Percentiles rank a stretch among this genome's conserved stretches.
phyloP scores from a whole-genome alignment of 1,140 invertebrate species.

The Bombus fervidus region DNA sequence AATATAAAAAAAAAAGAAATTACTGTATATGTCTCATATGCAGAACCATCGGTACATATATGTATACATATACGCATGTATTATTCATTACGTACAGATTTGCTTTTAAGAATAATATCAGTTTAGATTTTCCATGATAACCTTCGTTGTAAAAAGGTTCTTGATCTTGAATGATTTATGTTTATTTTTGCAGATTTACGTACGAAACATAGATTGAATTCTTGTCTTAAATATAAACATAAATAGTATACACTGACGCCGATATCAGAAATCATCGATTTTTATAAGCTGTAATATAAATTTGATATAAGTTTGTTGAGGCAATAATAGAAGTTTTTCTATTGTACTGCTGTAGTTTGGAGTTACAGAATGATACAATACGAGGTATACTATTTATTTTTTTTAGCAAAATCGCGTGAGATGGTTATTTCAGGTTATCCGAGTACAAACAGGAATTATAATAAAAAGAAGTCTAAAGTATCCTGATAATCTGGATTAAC shows the following conservation, averaged over 20 bases:
- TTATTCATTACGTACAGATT: conserved; percentile 39
- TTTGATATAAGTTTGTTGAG: conserved; percentile 34
- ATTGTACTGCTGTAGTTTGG: conserved; percentile 30
- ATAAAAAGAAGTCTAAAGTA: background rate
- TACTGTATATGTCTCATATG: conserved; percentile 25
- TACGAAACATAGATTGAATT: conserved; percentile 1
- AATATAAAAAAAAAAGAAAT: background rate
- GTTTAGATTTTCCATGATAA: background rate
- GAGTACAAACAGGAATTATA: background rate
- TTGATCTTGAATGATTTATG: conserved; percentile 25
- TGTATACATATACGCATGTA: conserved; percentile 29
- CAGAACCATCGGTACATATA: conserved; percentile 9
- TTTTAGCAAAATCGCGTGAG: background rate
- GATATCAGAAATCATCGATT: conserved; percentile 16
- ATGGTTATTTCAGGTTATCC: conserved; percentile 36
- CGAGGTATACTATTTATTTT: conserved; percentile 43
- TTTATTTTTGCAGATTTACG: conserved; percentile 10
- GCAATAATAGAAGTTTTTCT: conserved; percentile 34
- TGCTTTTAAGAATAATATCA: conserved; percentile 16
- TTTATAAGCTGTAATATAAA: conserved; percentile 45
- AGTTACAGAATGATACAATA: conserved; percentile 19
- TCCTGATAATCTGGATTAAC: conserved; percentile 40
- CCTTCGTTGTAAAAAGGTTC: conserved; percentile 19
- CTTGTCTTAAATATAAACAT: background rate
- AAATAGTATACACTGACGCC: conserved; percentile 8